Conservation (phyloP, 1,140 invertebrate genomes). For the Pectinophora gossypiella region DNA sequence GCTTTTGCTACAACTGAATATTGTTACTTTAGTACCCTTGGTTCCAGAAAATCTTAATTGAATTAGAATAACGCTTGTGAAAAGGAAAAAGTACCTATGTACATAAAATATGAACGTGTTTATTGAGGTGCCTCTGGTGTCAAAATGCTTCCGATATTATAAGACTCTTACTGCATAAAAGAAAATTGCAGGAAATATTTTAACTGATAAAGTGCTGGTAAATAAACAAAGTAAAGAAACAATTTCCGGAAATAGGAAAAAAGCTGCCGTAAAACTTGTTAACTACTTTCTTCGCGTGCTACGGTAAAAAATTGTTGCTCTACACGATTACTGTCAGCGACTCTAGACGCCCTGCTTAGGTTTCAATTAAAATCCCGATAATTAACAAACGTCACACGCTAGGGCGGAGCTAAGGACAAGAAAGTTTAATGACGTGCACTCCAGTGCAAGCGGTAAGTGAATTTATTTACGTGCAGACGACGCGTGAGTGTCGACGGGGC, state of each 20-base stretch:
- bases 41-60: too few relatives aligned
- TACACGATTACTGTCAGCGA: not conserved
- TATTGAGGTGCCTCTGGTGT: too few relatives aligned
- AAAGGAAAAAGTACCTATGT: too few relatives aligned
- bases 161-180: not conserved
- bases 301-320: not conserved
- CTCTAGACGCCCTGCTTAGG: not conserved
- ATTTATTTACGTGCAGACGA: constrained; percentile 64
- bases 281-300: constrained; percentile 1
- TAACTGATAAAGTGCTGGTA: constrained; percentile 3
- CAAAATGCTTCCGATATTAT: too few relatives aligned
- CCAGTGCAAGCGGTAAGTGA: constrained; percentile 50
- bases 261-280: not conserved
- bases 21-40: too few relatives aligned
- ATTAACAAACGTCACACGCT: constrained; percentile 49
- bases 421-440: constrained; percentile 65
- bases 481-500: constrained; percentile 52
- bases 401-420: constrained; percentile 44
- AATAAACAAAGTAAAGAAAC: constrained; percentile 2
- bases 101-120: too few relatives aligned
- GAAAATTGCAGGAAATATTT: not conserved
- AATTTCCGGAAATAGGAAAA: not conserved
- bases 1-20: too few relatives aligned
- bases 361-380: constrained; percentile 36
- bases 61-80: too few relatives aligned